Conservation (phyloP, 2,888 invertebrate genomes). For the Eledona agricola region DNA sequence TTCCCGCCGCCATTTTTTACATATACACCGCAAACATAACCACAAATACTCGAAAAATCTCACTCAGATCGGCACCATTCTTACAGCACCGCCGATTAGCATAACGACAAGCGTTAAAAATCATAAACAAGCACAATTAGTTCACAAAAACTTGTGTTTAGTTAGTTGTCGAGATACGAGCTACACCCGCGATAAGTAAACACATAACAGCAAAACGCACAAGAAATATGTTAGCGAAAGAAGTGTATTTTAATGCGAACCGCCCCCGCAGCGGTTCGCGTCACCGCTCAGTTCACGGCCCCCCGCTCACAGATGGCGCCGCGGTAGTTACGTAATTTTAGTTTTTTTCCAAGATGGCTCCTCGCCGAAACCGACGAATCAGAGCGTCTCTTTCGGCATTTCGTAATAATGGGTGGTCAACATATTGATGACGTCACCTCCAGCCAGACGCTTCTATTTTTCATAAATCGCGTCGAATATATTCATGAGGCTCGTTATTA, state of each 20-base stretch:
- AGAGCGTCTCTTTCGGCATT: conserved; percentile 19
- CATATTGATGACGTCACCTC: conserved; percentile 22
- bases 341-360: conserved; percentile 27
- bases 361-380: conserved; percentile 13
- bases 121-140: no score
- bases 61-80: no score
- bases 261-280: no score
- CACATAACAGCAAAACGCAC: no score
- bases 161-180: no score
- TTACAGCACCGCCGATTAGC: no score
- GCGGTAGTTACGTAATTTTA: conserved; percentile 8
- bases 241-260: no score
- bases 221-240: no score
- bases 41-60: conserved; percentile 1
- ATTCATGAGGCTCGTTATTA: conserved; percentile 1
- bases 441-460: conserved; percentile 13
- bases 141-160: no score
- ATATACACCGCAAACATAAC: conserved; percentile 3
- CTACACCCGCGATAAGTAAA: no score
- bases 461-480: conserved; percentile 3
- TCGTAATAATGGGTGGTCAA: conserved; percentile 16
- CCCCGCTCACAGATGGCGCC: conserved; percentile 16
- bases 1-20: conserved; percentile 16
- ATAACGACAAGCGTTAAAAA: no score
- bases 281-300: background rate